Evolutionary conservation across 2,113 vertebrate species (phyloP).

Genomic region (Corapipo altera): DNA sequence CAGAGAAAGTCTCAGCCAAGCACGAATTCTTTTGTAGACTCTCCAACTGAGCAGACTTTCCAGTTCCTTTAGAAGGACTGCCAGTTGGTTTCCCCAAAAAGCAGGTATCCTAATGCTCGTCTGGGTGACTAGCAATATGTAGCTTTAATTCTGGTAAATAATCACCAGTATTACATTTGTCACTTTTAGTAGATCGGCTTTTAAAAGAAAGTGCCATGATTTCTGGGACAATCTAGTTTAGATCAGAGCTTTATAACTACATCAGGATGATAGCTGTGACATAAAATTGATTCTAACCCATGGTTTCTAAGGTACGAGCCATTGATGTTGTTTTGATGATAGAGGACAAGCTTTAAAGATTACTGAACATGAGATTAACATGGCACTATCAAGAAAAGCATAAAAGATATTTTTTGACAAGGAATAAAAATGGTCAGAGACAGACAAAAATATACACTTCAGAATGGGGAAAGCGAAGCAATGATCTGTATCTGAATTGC

Average conservation of each 20-base stretch:
- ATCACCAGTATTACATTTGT: not conserved
- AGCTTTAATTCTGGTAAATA: slow-evolving; percentile 29
- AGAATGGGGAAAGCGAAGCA: slow-evolving; percentile 19
- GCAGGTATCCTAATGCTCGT: not conserved
- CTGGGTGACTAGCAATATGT: not conserved
- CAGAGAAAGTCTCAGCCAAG: not conserved
- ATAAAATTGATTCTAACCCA: slow-evolving; percentile 47
- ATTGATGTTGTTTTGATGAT: slow-evolving; percentile 51
- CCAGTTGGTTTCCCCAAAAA: not conserved
- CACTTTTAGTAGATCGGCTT: not conserved
- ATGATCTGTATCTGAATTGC: slow-evolving; percentile 29
- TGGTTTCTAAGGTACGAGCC: slow-evolving; percentile 21
- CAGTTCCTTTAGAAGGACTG: not conserved
- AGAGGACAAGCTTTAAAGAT: slow-evolving; percentile 47
- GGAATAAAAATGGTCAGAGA: slow-evolving; percentile 32
- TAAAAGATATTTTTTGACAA: slow-evolving; percentile 33
- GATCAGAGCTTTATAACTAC: slow-evolving; percentile 1
- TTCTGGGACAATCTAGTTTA: not conserved
- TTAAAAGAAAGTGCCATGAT: not conserved
- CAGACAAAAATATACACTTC: slow-evolving; percentile 19
- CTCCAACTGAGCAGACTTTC: not conserved
- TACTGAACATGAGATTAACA: slow-evolving; percentile 52
- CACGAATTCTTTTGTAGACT: not conserved
- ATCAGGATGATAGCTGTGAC: slow-evolving; percentile 29
- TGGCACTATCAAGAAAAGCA: slow-evolving; percentile 42